A percentile compares a stretch with the other conserved stretches of the same genome.
Conservation (phyloP, 1,140 invertebrate species). For the Ridgeia piscesae region DNA sequence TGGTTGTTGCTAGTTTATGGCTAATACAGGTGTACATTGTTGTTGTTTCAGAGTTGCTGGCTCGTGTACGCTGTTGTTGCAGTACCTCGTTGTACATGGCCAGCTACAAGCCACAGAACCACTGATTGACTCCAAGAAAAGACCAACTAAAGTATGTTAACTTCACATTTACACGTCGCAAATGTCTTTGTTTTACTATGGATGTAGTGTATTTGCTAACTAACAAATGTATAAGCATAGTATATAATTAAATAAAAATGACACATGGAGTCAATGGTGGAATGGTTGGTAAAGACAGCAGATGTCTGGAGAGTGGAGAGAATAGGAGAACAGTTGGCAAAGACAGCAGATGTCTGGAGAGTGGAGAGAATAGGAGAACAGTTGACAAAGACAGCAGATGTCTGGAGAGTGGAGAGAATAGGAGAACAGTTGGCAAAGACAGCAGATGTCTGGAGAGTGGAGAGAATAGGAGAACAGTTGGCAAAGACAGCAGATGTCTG, state of each 20-base stretch:
- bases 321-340: too few species aligned
- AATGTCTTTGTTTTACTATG: not conserved
- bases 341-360: too few species aligned
- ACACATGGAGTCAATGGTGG: too few species aligned
- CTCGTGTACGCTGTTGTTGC: constrained; percentile 68
- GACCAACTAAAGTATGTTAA: constrained; percentile 47
- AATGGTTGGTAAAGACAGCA: too few species aligned
- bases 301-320: too few species aligned
- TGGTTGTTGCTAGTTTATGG: constrained; percentile 11
- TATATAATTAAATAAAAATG: not conserved
- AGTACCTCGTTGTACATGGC: constrained; percentile 68
- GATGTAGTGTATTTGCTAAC: constrained; percentile 38
- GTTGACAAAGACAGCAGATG: too few species aligned
- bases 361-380: too few species aligned
- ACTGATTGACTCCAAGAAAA: constrained; percentile 70
- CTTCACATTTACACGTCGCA: not conserved
- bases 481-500: too few species aligned
- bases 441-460: too few species aligned
- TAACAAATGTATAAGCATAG: not conserved
- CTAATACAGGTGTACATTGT: constrained; percentile 5
- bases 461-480: too few species aligned
- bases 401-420: too few species aligned
- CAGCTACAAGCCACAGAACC: constrained; percentile 66
- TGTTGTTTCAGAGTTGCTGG: constrained; percentile 61
- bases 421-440: too few species aligned